Evolutionary conservation across 2,888 invertebrate genomes (phyloP).

Genomic region (Pomacea canaliculata): DNA sequence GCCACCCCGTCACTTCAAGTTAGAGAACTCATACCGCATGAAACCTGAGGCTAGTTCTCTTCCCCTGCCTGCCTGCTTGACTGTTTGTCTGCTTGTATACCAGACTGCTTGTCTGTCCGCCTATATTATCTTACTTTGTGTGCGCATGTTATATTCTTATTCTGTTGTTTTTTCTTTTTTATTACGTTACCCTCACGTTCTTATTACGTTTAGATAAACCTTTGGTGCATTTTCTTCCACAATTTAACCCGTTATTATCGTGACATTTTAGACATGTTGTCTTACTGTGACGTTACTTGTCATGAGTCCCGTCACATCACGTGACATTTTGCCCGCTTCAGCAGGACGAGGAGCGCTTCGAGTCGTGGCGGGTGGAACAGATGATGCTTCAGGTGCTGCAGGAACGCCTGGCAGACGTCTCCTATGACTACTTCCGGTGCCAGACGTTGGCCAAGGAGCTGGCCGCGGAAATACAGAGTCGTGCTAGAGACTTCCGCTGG

Average conservation of each 20-base stretch:
- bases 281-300: too few relatives aligned
- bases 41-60: conserved; percentile 11
- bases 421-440: conserved; percentile 30
- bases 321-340: too few relatives aligned
- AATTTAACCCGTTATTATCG: too few relatives aligned
- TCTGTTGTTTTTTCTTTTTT: too few relatives aligned
- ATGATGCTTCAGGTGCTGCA: conserved; percentile 35
- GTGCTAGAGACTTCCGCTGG: conserved; percentile 34
- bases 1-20: conserved; percentile 6
- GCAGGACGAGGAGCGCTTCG: conserved; percentile 15
- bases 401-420: conserved; percentile 34
- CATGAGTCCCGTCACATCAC: neutral
- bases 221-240: too few relatives aligned
- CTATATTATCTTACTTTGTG: too few relatives aligned
- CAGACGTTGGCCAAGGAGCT: conserved; percentile 29
- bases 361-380: conserved; percentile 17
- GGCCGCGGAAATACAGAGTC: conserved; percentile 25
- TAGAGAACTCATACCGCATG: conserved; percentile 34
- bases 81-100: neutral
- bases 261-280: too few relatives aligned
- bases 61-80: neutral
- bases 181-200: too few relatives aligned
- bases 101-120: too few relatives aligned
- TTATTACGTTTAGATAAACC: too few relatives aligned
- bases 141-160: too few relatives aligned